These are phyloP conservation scores for Drosophila melanosoma DNA, from an alignment of 2,888 invertebrate species.

Conservation along the genomic window DNA sequence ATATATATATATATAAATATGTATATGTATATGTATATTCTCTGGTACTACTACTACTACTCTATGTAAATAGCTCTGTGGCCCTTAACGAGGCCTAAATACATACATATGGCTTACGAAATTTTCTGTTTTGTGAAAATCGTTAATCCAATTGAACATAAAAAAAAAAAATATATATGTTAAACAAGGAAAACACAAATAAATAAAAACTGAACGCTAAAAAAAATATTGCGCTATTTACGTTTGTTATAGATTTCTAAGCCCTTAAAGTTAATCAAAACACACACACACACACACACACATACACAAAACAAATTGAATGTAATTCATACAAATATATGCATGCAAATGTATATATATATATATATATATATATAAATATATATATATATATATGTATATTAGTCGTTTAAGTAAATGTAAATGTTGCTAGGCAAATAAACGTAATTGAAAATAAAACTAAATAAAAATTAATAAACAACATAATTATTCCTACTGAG, in stretches of 20 bases:
- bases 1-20: background rate
- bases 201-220: slow-evolving; percentile 38
- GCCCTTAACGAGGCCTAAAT: slow-evolving; percentile 10
- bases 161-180: slow-evolving; percentile 6
- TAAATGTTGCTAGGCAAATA: slow-evolving; percentile 78
- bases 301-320: slow-evolving; percentile 55
- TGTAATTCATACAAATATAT: slow-evolving; percentile 64
- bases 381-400: slow-evolving; percentile 16
- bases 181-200: background rate
- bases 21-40: slow-evolving; percentile 26
- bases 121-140: slow-evolving; percentile 51
- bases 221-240: slow-evolving; percentile 48
- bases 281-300: slow-evolving; percentile 13
- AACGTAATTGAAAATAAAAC: slow-evolving; percentile 36
- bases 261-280: slow-evolving; percentile 48
- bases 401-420: slow-evolving; percentile 59
- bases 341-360: slow-evolving; percentile 7
- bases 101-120: slow-evolving; percentile 26
- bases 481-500: slow-evolving; percentile 47
- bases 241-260: slow-evolving; percentile 44
- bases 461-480: slow-evolving; percentile 30
- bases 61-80: slow-evolving; percentile 40
- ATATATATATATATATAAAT: slow-evolving; percentile 22
- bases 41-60: slow-evolving; percentile 32
- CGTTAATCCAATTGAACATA: slow-evolving; percentile 33